Evolutionary conservation across 2,888 invertebrate genomes (phyloP).

Genomic region (Morpho achilles): DNA sequence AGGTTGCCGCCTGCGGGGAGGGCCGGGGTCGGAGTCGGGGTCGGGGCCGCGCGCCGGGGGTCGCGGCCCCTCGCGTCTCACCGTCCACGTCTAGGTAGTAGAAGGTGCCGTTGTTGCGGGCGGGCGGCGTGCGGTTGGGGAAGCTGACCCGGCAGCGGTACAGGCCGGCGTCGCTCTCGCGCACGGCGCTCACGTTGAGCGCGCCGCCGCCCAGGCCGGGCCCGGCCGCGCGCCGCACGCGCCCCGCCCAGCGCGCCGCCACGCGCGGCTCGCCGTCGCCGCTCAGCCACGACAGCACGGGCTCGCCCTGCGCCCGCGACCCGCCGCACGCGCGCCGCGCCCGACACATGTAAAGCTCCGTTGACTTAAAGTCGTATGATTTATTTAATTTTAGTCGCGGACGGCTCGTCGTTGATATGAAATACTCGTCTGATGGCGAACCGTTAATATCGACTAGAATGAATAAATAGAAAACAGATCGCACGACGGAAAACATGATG

Average conservation of each 20-base stretch:
- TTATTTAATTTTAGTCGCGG: no score
- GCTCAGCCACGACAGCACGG: constrained; percentile 90
- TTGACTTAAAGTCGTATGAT: no score
- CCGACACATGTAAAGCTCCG: no score
- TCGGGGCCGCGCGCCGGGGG: no score
- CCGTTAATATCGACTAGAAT: no score
- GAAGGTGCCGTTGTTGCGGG: constrained; percentile 93
- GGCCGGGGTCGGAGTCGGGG: not conserved
- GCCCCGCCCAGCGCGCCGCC: constrained; percentile 87
- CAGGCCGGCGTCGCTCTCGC: constrained; percentile 94
- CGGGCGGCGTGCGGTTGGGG: constrained; percentile 91
- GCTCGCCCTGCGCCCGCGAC: constrained; percentile 74
- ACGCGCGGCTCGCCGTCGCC: constrained; percentile 84
- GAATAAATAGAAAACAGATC: no score
- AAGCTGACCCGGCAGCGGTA: constrained; percentile 94
- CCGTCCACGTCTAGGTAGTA: constrained; percentile 93
- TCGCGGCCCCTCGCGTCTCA: constrained; percentile 44
- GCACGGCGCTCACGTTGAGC: constrained; percentile 91
- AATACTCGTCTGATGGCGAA: no score
- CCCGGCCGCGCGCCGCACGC: constrained; percentile 77
- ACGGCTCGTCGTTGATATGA: no score
- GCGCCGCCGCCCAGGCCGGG: constrained; percentile 81
- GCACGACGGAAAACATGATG: no score
- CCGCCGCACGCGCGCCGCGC: not conserved
- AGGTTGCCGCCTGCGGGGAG: constrained; percentile 87